Evolutionary conservation across 2,797 vertebrate genomes (phyloP), one percentile per base, ranked within the genome.

Genomic region (Limosa lapponica): DNA sequence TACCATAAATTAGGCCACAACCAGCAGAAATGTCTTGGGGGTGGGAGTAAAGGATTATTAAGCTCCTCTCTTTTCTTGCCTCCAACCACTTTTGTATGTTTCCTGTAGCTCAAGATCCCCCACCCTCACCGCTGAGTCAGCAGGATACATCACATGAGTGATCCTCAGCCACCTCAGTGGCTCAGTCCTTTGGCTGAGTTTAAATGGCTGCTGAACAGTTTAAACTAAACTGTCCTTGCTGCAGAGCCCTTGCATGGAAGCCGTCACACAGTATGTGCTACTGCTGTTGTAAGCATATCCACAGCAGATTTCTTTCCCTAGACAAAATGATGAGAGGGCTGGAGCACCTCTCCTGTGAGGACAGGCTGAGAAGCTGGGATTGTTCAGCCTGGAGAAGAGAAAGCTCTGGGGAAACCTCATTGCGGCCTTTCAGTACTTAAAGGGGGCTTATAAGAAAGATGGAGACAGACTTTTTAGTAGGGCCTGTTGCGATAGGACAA

Each of bases 201-300:
- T 67, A 75, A 88, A 72, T 51, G 27, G 44, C 46, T 86, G 49
- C 37, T 65, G 16, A 73, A 69, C 3, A 44, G 19, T 55, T 92
- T 44, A 80, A 64, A 79, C 36, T 32, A 51, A 82, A 41, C 23
- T 17, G 41, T 36, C 46, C 58, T 81, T 64, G 30, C 58, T 72
- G 58, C 54, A 82, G 41, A 94, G 32, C 11, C 24, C 57, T 46
- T 82, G 52, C n/a, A 48, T 1, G 78, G 67, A 85, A 93, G 34
- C 43, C 1, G 2, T 67, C 58, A 65, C 64, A 34, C 37, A 41
- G 5, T 62, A 66, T 0, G 1, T 37, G 13, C 17, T 44, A 8
- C 17, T 49, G 36, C 36, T 83, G 10, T 34, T 74, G 32, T 24
- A 41, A 6, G 23, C 13, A 11, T 32, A 81, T 59, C 44, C 89